Conservation (phyloP, 2,888 invertebrate genomes). For the Latheticus oryzae region DNA sequence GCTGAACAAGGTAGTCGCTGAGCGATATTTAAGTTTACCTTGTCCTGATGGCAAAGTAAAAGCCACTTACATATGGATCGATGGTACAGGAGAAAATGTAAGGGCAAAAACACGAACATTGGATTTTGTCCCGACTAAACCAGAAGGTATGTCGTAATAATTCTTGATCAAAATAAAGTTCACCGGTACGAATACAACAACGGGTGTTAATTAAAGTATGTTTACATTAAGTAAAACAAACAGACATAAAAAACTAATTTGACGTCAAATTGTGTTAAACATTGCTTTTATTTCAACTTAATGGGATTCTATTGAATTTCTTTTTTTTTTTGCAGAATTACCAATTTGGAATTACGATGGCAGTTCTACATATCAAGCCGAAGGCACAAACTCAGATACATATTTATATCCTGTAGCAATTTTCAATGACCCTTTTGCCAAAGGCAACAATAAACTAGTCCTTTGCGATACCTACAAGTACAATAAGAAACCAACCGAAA, state of each 20-base stretch:
- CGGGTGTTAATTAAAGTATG: too few relatives aligned
- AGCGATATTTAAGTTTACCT: slow-evolving; percentile 81
- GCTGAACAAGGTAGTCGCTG: slow-evolving; percentile 79
- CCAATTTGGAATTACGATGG: slow-evolving; percentile 96
- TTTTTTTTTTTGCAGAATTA: slow-evolving; percentile 70
- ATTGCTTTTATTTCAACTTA: too few relatives aligned
- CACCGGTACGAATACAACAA: too few relatives aligned
- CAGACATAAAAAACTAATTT: too few relatives aligned
- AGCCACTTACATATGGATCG: slow-evolving; percentile 95
- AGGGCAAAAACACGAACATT: slow-evolving; percentile 91
- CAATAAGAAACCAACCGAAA: slow-evolving; percentile 84
- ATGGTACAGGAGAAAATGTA: slow-evolving; percentile 89
- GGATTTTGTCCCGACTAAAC: slow-evolving; percentile 80
- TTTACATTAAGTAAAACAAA: too few relatives aligned
- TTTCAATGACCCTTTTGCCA: slow-evolving; percentile 92
- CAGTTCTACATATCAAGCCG: slow-evolving; percentile 91
- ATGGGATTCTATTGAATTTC: background rate
- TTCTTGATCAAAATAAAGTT: too few relatives aligned
- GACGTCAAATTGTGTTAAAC: too few relatives aligned
- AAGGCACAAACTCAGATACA: slow-evolving; percentile 90
- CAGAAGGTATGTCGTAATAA: slow-evolving; percentile 81
- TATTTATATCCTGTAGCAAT: slow-evolving; percentile 93
- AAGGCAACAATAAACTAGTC: slow-evolving; percentile 89
- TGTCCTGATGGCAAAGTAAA: slow-evolving; percentile 79
- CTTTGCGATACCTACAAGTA: slow-evolving; percentile 91